Conservation (phyloP, 2,888 invertebrate genomes). For the Pemphredon lugubris region DNA sequence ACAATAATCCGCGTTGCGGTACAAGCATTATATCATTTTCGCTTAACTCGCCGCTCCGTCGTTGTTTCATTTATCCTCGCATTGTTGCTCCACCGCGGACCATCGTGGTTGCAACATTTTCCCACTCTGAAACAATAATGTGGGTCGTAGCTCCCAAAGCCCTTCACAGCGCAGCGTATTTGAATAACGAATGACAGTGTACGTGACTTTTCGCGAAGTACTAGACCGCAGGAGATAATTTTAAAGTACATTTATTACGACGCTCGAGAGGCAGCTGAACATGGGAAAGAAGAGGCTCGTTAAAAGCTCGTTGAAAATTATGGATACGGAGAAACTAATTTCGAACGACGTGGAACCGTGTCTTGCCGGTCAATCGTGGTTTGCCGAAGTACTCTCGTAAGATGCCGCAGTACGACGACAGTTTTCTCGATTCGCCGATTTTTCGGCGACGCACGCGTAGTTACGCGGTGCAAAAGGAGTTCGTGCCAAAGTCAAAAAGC, state of each 20-base stretch:
- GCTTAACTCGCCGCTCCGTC: too few relatives aligned
- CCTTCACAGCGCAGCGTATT: too few relatives aligned
- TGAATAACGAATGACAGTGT: too few relatives aligned
- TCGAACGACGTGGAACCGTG: not conserved
- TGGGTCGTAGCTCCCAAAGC: too few relatives aligned
- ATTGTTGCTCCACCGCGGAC: too few relatives aligned
- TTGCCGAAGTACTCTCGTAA: slow-evolving; percentile 29
- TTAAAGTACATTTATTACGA: not conserved
- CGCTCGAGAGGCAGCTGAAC: not conserved
- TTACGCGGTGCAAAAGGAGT: slow-evolving; percentile 76
- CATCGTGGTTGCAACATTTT: too few relatives aligned
- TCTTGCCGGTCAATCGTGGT: slow-evolving; percentile 11
- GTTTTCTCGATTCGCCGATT: slow-evolving; percentile 77
- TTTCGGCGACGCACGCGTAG: slow-evolving; percentile 78
- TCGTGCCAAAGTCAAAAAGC: slow-evolving; percentile 75
- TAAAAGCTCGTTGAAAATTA: not conserved
- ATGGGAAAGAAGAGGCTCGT: not conserved
- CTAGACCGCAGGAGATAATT: slow-evolving; percentile 1
- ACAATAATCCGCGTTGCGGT: too few relatives aligned
- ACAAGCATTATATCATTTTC: too few relatives aligned
- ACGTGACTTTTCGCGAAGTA: too few relatives aligned
- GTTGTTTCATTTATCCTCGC: too few relatives aligned
- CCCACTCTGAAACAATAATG: too few relatives aligned
- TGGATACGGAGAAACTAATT: not conserved
- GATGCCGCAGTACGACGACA: slow-evolving; percentile 80